Evolutionary conservation across 2,113 vertebrate species (phyloP).

Genomic region (Xiphias gladius): DNA sequence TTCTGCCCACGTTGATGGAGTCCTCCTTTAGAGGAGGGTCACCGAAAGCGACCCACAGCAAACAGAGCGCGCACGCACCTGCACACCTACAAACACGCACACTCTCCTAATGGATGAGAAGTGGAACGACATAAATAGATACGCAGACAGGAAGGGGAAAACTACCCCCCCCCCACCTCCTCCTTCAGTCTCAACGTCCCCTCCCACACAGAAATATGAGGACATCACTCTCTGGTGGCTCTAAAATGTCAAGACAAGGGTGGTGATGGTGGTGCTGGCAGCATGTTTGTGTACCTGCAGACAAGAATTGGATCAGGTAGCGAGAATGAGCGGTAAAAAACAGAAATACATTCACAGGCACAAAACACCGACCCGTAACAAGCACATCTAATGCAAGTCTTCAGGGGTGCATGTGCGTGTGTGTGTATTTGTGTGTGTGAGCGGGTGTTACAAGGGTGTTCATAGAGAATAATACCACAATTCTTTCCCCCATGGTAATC

Average conservation of each 20-base stretch:
- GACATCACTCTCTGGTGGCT: slow-evolving; percentile 69
- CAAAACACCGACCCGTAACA: slow-evolving; percentile 41
- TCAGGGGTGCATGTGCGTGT: slow-evolving; percentile 22
- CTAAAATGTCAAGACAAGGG: slow-evolving; percentile 74
- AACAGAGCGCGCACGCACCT: slow-evolving; percentile 15
- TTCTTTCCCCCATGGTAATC: slow-evolving; percentile 26
- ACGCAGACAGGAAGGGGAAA: slow-evolving; percentile 53
- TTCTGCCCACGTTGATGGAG: slow-evolving; percentile 75
- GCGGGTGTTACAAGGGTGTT: slow-evolving; percentile 28
- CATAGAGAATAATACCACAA: slow-evolving; percentile 40
- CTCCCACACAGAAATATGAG: slow-evolving; percentile 66
- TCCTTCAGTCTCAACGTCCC: slow-evolving; percentile 9
- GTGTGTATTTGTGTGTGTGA: slow-evolving; percentile 37
- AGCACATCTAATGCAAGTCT: slow-evolving; percentile 53
- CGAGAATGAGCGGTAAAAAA: slow-evolving; percentile 15
- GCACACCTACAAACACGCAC: slow-evolving; percentile 50
- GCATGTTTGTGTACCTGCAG: slow-evolving; percentile 59
- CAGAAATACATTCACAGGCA: slow-evolving; percentile 36
- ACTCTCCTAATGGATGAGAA: slow-evolving; percentile 66
- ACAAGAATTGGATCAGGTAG: slow-evolving; percentile 59
- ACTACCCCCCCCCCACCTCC: slow-evolving; percentile 16
- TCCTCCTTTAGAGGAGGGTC: slow-evolving; percentile 67
- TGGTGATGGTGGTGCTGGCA: slow-evolving; percentile 37
- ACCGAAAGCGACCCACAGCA: slow-evolving; percentile 35
- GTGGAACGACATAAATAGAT: slow-evolving; percentile 64